Evolutionary conservation across 2,113 vertebrate genomes (phyloP).

Genomic region (Eptatretus burgeri): DNA sequence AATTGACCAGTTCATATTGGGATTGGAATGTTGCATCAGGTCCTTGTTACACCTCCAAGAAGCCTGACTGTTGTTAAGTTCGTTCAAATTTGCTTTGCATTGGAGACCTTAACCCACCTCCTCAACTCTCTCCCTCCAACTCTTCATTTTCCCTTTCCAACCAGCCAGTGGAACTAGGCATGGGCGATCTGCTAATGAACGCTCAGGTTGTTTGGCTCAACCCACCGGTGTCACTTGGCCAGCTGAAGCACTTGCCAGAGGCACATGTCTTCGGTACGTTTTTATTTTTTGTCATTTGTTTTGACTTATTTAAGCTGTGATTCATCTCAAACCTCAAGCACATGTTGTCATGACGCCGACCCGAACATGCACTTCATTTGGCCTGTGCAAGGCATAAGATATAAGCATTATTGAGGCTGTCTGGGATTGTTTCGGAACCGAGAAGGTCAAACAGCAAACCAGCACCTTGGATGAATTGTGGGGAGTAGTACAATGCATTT

Average conservation of each 20-base stretch:
- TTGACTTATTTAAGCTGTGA: no score
- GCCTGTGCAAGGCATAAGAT: no score
- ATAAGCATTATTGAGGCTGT: no score
- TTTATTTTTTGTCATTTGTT: no score
- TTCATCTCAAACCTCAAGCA: no score
- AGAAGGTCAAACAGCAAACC: no score
- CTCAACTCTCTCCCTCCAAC: not conserved
- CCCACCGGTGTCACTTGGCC: conserved; percentile 46
- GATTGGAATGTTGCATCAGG: not conserved
- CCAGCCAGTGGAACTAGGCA: conserved; percentile 79
- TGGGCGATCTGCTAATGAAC: conserved; percentile 87
- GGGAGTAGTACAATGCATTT: no score
- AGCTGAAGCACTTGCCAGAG: conserved; percentile 66
- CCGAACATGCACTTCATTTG: no score
- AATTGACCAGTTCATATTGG: not conserved
- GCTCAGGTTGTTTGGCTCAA: conserved; percentile 72
- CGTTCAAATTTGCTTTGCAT: not conserved
- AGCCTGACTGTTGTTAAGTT: not conserved
- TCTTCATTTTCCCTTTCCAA: not conserved
- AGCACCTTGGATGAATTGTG: no score
- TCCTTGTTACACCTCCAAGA: not conserved
- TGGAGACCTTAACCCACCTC: not conserved
- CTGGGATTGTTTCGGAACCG: no score
- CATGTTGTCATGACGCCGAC: no score
- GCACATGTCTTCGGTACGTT: conserved; percentile 66